Percentiles rank a stretch among this genome's conserved stretches.
Conservation (phyloP, 2,113 vertebrate species). For the Triplophysa rosa region DNA sequence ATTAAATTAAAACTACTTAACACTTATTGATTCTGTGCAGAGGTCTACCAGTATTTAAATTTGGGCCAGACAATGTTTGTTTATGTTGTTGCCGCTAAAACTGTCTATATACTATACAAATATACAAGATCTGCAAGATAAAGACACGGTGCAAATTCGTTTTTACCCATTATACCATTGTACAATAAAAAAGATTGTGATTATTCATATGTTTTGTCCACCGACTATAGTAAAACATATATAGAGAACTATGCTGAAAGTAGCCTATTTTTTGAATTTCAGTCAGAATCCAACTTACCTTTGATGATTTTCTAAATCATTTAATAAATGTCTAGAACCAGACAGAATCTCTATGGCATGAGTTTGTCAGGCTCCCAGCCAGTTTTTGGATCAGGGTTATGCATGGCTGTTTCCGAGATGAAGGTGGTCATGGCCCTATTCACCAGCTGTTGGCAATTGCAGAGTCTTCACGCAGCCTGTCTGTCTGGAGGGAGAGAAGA, state of each 20-base stretch:
- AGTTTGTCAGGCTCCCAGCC: constrained; percentile 5
- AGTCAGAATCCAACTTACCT: not conserved
- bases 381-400: constrained; percentile 14
- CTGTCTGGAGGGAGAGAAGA: not conserved
- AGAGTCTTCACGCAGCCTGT: constrained; percentile 16
- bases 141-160: too few species aligned
- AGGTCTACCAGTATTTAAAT: too few species aligned
- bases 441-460: constrained; percentile 33
- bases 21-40: too few species aligned
- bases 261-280: not conserved
- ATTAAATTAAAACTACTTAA: too few species aligned
- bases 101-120: too few species aligned
- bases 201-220: constrained; percentile 26
- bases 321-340: constrained; percentile 20
- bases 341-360: not conserved
- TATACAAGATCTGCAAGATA: too few species aligned
- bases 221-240: not conserved
- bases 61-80: too few species aligned
- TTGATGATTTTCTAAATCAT: not conserved
- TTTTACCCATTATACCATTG: constrained; percentile 9
- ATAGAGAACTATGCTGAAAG: not conserved
- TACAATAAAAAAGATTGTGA: constrained; percentile 22
- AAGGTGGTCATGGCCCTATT: constrained; percentile 36
- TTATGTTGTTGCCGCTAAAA: too few species aligned
- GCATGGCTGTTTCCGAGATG: constrained; percentile 29